A percentile compares a stretch with the other conserved stretches of the same genome.
Evolutionary conservation across 2,888 invertebrate species (phyloP).

Genomic region (Eulithis prunata): DNA sequence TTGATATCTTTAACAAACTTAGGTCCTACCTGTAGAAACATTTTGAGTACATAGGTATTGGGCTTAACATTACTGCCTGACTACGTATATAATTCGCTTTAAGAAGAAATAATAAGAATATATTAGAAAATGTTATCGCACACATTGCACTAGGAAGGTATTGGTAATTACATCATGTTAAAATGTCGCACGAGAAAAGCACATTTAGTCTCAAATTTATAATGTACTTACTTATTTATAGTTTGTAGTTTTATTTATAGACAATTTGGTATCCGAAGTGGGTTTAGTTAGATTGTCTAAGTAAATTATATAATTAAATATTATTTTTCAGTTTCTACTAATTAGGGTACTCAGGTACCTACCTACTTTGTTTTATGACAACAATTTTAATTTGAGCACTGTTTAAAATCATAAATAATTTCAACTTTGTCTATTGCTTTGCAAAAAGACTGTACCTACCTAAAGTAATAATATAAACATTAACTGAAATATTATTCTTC

Average conservation of each 20-base stretch:
- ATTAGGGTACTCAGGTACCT: neutral
- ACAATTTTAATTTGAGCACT: neutral
- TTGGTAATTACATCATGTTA: slow-evolving; percentile 37
- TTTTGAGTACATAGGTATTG: slow-evolving; percentile 17
- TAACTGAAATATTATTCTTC: slow-evolving; percentile 4
- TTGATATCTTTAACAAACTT: no score
- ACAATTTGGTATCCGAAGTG: slow-evolving; percentile 7
- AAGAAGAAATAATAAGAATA: slow-evolving; percentile 25
- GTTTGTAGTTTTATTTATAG: slow-evolving; percentile 34
- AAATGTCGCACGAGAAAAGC: slow-evolving; percentile 37
- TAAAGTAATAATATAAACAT: neutral
- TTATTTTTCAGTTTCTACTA: neutral
- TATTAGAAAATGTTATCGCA: slow-evolving; percentile 34
- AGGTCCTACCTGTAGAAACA: neutral
- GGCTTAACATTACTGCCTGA: slow-evolving; percentile 24
- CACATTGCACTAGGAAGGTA: slow-evolving; percentile 42
- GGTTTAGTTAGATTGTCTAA: neutral
- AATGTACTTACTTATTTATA: slow-evolving; percentile 21
- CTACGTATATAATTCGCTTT: slow-evolving; percentile 27
- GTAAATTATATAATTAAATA: neutral
- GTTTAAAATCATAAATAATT: neutral
- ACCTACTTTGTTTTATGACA: neutral
- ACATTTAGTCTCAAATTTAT: slow-evolving; percentile 37
- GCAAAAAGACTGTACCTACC: no score
- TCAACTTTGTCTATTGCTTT: neutral